Evolutionary conservation across 2,888 invertebrate species (phyloP).

Genomic region (Perdita meconis): DNA sequence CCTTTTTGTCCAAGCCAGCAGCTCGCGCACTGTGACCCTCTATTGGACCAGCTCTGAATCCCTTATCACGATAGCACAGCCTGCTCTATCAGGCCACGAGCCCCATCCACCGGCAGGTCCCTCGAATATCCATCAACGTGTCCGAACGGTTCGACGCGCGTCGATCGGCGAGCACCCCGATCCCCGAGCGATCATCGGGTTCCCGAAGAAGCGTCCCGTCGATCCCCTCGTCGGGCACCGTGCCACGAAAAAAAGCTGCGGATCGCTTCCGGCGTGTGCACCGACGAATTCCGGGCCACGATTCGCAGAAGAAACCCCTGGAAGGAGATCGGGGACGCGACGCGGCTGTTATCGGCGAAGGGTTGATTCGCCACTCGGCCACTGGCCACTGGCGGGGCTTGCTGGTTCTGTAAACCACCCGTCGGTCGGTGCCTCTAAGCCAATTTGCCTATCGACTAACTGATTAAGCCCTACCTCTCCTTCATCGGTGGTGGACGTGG

Average conservation of each 20-base stretch:
- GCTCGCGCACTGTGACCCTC: constrained; percentile 14
- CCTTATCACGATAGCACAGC: constrained; percentile 40
- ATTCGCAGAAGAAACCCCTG: constrained; percentile 49
- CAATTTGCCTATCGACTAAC: constrained; percentile 84
- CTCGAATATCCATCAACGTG: constrained; percentile 53
- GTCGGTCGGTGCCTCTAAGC: constrained; percentile 81
- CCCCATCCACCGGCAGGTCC: constrained; percentile 45
- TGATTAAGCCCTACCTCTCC: constrained; percentile 83
- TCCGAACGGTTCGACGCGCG: constrained; percentile 2
- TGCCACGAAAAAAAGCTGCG: background rate
- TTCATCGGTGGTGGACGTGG: constrained; percentile 72
- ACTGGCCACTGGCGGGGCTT: constrained; percentile 69
- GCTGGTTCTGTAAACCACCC: constrained; percentile 77
- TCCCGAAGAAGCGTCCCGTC: background rate
- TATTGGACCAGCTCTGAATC: constrained; percentile 4
- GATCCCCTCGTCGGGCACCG: background rate
- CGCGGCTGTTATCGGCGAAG: constrained; percentile 53
- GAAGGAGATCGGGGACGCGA: constrained; percentile 59
- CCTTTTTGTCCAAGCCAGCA: constrained; percentile 58
- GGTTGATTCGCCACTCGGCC: constrained; percentile 66
- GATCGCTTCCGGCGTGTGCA: constrained; percentile 15
- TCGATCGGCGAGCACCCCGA: constrained; percentile 25
- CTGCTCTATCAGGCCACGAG: constrained; percentile 44
- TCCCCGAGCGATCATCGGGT: constrained; percentile 39
- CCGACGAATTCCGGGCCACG: constrained; percentile 19